phyloP scores from a whole-genome alignment of 2,888 invertebrate genomes.

The Lasioglossum malachurum region DNA sequence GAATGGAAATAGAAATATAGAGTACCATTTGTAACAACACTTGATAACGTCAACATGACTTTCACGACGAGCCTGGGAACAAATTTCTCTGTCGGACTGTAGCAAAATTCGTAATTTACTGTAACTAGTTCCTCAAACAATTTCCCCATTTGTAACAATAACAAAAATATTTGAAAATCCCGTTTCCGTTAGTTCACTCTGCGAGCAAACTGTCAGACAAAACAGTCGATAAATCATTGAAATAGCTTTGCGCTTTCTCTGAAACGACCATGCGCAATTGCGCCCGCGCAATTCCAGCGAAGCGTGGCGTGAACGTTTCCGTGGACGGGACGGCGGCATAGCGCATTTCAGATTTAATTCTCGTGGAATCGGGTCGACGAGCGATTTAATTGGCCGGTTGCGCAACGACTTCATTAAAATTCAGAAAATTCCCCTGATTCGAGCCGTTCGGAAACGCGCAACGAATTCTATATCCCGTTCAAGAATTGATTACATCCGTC shows the following conservation, averaged over 20 bases:
- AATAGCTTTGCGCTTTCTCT: not conserved
- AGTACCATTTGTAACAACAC: not conserved
- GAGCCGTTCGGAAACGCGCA: constrained; percentile 3
- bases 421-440: constrained; percentile 29
- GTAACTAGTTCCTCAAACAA: not conserved
- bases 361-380: constrained; percentile 18
- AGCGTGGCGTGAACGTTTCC: constrained; percentile 2
- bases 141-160: not conserved
- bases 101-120: not conserved
- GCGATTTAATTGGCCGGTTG: constrained; percentile 36
- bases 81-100: not conserved
- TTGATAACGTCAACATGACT: not conserved
- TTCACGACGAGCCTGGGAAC: not conserved
- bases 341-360: constrained; percentile 30
- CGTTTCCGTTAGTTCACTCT: not conserved
- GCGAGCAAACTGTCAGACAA: constrained; percentile 1
- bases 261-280: not conserved
- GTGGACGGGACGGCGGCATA: not conserved
- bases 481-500: constrained; percentile 26
- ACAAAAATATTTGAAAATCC: not conserved
- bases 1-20: not conserved
- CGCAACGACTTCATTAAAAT: constrained; percentile 16
- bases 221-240: not conserved
- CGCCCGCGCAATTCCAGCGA: not conserved
- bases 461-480: constrained; percentile 25